Base-by-base conservation (phyloP, 2,797 vertebrate species). In the Euphonia xanthogaster region DNA sequence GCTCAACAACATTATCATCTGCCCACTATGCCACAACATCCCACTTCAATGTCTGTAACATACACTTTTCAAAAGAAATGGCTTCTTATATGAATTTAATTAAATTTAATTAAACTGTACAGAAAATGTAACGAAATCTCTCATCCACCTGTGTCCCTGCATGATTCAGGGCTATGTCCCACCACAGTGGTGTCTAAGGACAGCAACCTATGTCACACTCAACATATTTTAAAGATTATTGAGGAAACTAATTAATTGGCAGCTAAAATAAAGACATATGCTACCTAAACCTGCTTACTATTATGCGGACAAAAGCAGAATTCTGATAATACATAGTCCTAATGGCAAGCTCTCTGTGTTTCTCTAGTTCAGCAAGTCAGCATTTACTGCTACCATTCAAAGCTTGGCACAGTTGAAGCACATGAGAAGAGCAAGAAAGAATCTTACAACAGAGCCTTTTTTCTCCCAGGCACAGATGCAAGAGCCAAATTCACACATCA, bases 401-500 rank as follows among this genome's bases (percentile, higher is more conserved):
- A 89, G 81, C 68, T 58, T 95, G 89, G 81, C 84, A 91, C 81
- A 67, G 40, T 23, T 54, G 55, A 53, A 90, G 45, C 30, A 57
- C 23, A 50, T 3, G 8, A 88, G 24, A 90, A 81, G 28, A 57
- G 24, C 71, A 91, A 84, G 20, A 33, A 75, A 89, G 24, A 5
- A 45, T 53, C 66, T 57, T 40, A 90, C 79, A 95, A 94, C 12
- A 33, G 55, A 82, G 42, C n/a, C 72, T 89, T 94, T 95, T 54
- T 58, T 31, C 55, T 7, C n/a, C 51, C 20, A 67, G 35, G 60
- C 22, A 71, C 67, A 88, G 68, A 94, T 67, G 17, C 21, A 33
- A 91, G 50, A 71, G 76, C 20, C 61, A 88, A 88, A 94, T 74
- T 80, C 79, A 86, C 54, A 72, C 31, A 72, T 86, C 78, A 72